Evolutionary conservation across 2,888 invertebrate species (phyloP).

Genomic region (Matsumyia berberina): DNA sequence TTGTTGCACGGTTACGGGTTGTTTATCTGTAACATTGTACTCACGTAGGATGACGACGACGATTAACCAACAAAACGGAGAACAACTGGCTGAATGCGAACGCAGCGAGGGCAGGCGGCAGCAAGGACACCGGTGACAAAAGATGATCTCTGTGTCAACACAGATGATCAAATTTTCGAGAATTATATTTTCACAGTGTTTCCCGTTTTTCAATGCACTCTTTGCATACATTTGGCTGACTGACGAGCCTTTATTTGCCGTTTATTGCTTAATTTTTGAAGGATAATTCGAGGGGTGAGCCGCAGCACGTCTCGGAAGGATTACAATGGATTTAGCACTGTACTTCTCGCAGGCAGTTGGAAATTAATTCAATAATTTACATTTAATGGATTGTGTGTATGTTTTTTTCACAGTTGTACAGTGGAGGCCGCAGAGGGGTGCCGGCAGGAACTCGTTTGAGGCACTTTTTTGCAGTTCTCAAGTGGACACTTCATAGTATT

Average conservation of each 20-base stretch:
- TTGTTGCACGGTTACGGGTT: conserved; percentile 75
- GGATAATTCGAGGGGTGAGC: conserved; percentile 69
- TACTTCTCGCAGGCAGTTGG: conserved; percentile 1
- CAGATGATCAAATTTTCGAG: conserved; percentile 84
- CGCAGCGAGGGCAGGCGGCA: conserved; percentile 6
- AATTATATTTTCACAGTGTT: conserved; percentile 67
- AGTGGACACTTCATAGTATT: too few species aligned
- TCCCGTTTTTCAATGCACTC: conserved; percentile 59
- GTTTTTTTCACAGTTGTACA: conserved; percentile 17
- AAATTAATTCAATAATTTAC: conserved; percentile 65
- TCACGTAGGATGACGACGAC: conserved; percentile 59
- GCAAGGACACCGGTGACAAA: conserved; percentile 64
- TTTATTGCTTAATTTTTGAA: conserved; percentile 74
- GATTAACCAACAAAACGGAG: conserved; percentile 54
- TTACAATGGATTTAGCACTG: conserved; percentile 65
- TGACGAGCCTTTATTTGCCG: conserved; percentile 48
- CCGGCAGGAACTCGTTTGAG: not conserved
- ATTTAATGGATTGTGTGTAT: conserved; percentile 67
- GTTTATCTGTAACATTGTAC: conserved; percentile 72
- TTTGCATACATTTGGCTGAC: conserved; percentile 70
- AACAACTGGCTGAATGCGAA: conserved; percentile 55
- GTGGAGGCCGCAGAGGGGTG: not conserved
- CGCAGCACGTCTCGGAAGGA: conserved; percentile 65
- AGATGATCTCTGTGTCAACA: conserved; percentile 84
- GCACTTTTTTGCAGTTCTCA: too few species aligned